These are phyloP conservation scores for Mergus octosetaceus DNA, from an alignment of 2,797 vertebrate genomes.

Conservation along the genomic window DNA sequence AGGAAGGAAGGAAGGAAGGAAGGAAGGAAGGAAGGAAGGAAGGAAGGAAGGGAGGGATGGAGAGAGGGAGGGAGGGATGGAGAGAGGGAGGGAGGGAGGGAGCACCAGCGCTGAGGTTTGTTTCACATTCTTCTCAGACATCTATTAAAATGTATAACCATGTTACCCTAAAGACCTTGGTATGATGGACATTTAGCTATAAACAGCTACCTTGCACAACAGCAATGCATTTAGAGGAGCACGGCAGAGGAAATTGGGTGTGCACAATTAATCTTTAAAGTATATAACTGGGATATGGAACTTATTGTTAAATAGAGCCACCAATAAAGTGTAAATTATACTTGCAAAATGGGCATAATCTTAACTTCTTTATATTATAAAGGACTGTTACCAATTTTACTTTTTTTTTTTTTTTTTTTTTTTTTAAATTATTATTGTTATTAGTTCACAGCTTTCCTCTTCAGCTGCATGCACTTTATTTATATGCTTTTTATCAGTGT, in stretches of 20 bases:
- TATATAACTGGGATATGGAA: neutral
- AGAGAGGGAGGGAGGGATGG: neutral
- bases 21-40: too few species aligned
- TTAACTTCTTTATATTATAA: neutral
- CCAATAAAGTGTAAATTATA: neutral
- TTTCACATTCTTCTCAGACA: neutral
- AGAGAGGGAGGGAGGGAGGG: neutral
- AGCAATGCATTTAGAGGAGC: neutral
- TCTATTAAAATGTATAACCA: neutral
- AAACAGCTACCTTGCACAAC: neutral
- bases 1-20: too few species aligned
- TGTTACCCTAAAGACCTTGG: neutral
- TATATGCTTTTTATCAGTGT: neutral
- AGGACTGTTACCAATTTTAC: neutral
- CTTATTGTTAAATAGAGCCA: neutral
- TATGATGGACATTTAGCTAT: neutral
- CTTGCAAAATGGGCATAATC: neutral
- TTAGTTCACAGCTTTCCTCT: neutral
- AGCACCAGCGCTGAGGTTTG: rapidly evolving
- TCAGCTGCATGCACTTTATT: neutral
- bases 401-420: neutral
- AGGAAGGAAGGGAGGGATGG: neutral
- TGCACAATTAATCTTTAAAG: constrained; percentile 29
- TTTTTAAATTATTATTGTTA: neutral
- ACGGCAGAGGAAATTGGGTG: neutral